Evolutionary conservation across 2,113 vertebrate genomes (phyloP).

Genomic region (Procavia capensis): DNA sequence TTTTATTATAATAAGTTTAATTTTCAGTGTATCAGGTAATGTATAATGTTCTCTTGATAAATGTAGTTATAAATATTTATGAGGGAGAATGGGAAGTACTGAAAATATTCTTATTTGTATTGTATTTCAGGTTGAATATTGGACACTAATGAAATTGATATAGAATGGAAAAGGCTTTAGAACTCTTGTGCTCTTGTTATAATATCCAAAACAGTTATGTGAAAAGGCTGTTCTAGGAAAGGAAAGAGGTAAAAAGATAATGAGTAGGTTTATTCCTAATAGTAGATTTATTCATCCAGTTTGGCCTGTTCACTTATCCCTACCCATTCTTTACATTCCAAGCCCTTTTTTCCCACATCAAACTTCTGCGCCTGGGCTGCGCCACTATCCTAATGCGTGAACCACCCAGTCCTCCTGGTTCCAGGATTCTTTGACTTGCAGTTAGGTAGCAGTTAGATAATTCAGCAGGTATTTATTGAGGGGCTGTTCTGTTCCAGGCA

Average conservation of each 20-base stretch:
- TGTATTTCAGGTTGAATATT: neutral
- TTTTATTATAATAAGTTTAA: neutral
- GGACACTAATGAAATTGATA: conserved; percentile 19
- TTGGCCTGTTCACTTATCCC: neutral
- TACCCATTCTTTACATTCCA: neutral
- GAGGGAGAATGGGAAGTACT: neutral
- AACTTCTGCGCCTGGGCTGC: neutral
- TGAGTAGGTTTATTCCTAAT: neutral
- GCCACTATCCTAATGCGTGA: neutral
- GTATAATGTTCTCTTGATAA: conserved; percentile 1
- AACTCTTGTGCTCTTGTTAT: neutral
- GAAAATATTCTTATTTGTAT: neutral
- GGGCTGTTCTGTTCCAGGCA: neutral
- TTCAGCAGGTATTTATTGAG: neutral
- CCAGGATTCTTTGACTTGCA: conserved; percentile 12
- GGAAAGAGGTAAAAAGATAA: neutral
- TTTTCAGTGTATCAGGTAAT: neutral
- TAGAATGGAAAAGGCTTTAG: neutral
- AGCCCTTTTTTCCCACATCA: neutral
- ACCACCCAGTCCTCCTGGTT: neutral
- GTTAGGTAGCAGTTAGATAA: neutral
- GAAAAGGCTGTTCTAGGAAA: neutral
- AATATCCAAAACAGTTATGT: neutral
- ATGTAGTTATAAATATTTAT: neutral
- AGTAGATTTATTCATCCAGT: neutral